phyloP scores from a whole-genome alignment of 2,113 vertebrate species.

The Podarcis cretensis region DNA sequence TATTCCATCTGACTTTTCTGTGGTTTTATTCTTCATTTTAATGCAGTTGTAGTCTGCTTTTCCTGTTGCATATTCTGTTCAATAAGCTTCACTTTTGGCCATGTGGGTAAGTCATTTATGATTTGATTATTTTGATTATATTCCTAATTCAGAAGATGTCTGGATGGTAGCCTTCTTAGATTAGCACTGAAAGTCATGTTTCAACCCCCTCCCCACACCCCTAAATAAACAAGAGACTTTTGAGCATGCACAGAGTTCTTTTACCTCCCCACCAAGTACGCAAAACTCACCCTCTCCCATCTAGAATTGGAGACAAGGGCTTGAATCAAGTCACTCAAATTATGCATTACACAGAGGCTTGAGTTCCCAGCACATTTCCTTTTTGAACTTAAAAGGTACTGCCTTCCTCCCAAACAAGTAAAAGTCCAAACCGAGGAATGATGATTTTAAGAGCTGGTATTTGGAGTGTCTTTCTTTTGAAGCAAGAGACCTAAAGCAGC shows the following conservation, averaged over 20 bases:
- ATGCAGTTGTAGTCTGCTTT: neutral
- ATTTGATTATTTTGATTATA: too few relatives aligned
- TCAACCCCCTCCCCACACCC: neutral
- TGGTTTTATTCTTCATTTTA: neutral
- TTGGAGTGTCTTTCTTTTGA: conserved; percentile 64
- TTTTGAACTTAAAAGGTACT: neutral
- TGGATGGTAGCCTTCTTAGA: neutral
- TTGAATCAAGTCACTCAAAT: neutral
- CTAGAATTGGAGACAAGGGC: neutral
- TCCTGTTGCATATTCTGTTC: neutral
- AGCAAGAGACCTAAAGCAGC: conserved; percentile 47
- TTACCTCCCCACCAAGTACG: neutral
- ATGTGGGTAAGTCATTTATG: neutral
- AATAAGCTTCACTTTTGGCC: neutral
- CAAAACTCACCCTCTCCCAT: neutral
- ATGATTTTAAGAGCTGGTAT: conserved; percentile 61
- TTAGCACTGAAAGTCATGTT: neutral
- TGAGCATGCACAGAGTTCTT: neutral
- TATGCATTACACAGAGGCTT: neutral
- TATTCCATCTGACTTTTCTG: neutral
- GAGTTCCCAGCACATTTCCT: neutral
- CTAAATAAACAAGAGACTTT: neutral
- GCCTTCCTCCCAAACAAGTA: neutral
- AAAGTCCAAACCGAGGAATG: conserved; percentile 19
- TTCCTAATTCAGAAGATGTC: neutral